These are phyloP conservation scores for Seriola rivoliana DNA, from an alignment of 2,113 vertebrate species.

Conservation along the genomic window DNA sequence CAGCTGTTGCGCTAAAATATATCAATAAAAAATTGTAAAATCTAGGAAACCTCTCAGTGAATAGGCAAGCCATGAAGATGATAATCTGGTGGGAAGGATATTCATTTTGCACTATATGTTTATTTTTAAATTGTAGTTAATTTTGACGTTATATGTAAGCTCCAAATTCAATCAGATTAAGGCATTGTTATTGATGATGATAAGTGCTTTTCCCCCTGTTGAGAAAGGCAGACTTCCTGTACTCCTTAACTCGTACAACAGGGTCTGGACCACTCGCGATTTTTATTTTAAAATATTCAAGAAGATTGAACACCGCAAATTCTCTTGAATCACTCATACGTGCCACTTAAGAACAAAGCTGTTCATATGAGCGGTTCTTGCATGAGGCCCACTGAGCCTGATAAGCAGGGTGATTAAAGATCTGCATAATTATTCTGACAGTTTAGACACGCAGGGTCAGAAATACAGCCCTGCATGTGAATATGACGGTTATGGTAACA, in stretches of 20 bases:
- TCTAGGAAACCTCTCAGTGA: not conserved
- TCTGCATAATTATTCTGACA: slow-evolving; percentile 15
- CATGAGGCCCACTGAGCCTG: slow-evolving; percentile 5
- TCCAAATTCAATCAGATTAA: not conserved
- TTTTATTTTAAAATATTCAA: no score
- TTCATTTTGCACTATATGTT: no score
- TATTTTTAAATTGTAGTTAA: no score
- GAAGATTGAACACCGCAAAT: no score
- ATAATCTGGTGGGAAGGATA: not conserved
- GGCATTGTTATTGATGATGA: not conserved
- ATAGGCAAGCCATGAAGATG: not conserved
- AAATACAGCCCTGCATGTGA: slow-evolving; percentile 19
- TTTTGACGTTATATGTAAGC: no score
- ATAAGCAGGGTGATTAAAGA: slow-evolving; percentile 20
- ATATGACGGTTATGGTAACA: not conserved
- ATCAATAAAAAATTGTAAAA: not conserved
- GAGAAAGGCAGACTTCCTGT: not conserved
- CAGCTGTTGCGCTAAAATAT: not conserved
- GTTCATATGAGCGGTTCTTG: not conserved
- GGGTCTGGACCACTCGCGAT: not conserved
- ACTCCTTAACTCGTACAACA: not conserved
- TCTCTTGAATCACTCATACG: no score
- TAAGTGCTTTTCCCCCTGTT: no score
- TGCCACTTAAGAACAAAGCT: slow-evolving; percentile 16
- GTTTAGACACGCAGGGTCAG: slow-evolving; percentile 6